Conservation (phyloP, 2,797 vertebrate species). For the Rhincodon typus region DNA sequence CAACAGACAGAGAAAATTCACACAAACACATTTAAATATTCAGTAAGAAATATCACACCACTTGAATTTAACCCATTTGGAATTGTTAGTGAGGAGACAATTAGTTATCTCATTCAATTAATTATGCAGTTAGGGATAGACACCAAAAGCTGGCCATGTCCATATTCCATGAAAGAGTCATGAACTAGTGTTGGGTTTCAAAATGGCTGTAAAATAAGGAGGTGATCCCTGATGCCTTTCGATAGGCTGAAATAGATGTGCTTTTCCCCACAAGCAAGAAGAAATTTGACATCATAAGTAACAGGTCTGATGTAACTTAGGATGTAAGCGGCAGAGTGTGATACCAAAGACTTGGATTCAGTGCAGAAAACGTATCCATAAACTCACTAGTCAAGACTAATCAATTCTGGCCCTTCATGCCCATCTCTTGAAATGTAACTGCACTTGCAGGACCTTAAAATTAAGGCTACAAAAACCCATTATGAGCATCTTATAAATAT, state of each 20-base stretch:
- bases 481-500: not conserved
- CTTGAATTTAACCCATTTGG: not conserved
- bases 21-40: not conserved
- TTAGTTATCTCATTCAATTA: not conserved
- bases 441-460: not conserved
- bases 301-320: no score
- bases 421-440: not conserved
- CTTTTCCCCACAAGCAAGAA: no score
- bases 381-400: not conserved
- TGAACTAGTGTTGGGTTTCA: not conserved
- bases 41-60: not conserved
- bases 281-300: no score
- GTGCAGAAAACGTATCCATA: not conserved
- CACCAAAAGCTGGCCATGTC: no score
- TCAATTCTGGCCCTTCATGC: not conserved
- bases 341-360: not conserved
- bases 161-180: no score
- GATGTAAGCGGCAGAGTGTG: not conserved
- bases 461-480: not conserved
- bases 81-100: not conserved
- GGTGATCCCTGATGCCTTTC: not conserved
- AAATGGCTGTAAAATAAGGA: not conserved
- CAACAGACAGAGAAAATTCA: not conserved
- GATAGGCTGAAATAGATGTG: not conserved
- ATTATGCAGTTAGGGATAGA: not conserved